Evolutionary conservation across 2,888 invertebrate genomes (phyloP), one percentile per base, ranked within the genome.

Genomic region (Eristalis intricaria): DNA sequence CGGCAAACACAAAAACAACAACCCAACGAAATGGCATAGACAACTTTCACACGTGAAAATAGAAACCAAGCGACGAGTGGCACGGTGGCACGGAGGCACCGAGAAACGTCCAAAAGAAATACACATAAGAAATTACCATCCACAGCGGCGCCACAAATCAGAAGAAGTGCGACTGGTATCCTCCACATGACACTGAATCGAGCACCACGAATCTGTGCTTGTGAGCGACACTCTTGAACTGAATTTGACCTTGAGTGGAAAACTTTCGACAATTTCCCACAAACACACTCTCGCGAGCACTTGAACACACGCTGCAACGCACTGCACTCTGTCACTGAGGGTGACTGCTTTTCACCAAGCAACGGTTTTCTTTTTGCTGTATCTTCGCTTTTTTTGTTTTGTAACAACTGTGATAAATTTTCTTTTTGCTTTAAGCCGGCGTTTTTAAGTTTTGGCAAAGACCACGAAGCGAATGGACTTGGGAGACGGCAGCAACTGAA

Each of bases 21-120:
- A 19, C 50, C 19, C 50, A 50, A 8, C 50, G 50, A 50, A 50
- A 50, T 50, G n/a, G 50, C 50, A 50, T 19, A 71, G 75, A 68
- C 60, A 87, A 87, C 87, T 87, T 87, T 87, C 87, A 87, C 87
- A 76, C 71, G 71, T 61, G 13, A 79, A 87, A 79, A 76, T 75
- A 71, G 87, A 84, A 84, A 79, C 66, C 64, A 60, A 29, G 11
- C 7, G 19, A 19, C 50, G 50, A n/a, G 19, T 32, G 56, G 43
- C 75, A 23, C 38, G 43, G n/a, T 23, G 15, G 43, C 75, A 23
- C 38, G 43, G n/a, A 13, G 15, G 43, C 11, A 63, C 73, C 66
- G 26, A 78, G 50, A 66, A 60, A 38, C 29, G 35, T 50, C 74
- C 38, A 70, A 78, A 78, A 29, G 23, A 35, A 78, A 63, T 50